Evolutionary conservation across 2,888 invertebrate genomes (phyloP).

Genomic region (Eristalis tenax): DNA sequence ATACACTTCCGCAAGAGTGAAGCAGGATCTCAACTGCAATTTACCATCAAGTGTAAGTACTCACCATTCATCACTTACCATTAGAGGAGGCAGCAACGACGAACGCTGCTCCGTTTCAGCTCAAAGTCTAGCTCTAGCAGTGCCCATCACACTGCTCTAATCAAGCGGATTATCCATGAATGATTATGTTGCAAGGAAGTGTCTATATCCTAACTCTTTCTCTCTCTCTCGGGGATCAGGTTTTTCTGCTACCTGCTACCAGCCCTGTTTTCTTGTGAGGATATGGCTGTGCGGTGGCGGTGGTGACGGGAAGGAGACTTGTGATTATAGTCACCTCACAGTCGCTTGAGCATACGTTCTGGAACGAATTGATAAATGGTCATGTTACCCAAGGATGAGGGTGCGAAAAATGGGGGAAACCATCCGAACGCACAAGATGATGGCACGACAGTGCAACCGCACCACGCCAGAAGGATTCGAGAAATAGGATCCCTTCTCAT

Average conservation of each 20-base stretch:
- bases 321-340: conserved; percentile 64
- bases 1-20: conserved; percentile 45
- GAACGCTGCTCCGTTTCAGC: too few relatives aligned
- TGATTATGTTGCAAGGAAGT: conserved; percentile 67
- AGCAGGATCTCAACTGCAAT: conserved; percentile 66
- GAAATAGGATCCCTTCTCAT: conserved; percentile 28
- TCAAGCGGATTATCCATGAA: conserved; percentile 71
- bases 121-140: too few relatives aligned
- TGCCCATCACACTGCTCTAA: conserved; percentile 59
- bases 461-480: conserved; percentile 58
- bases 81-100: conserved; percentile 35
- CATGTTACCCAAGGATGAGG: conserved; percentile 57
- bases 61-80: conserved; percentile 68
- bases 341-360: neutral
- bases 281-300: too few relatives aligned
- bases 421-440: conserved; percentile 12
- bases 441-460: neutral
- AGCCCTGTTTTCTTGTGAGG: neutral
- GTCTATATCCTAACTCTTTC: too few relatives aligned
- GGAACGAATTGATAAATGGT: conserved; percentile 64
- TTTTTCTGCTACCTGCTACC: conserved; percentile 10
- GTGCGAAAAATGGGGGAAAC: conserved; percentile 53
- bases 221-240: neutral
- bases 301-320: conserved; percentile 34
- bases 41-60: conserved; percentile 72